Evolutionary conservation across 1,140 invertebrate genomes (phyloP), one percentile per base, ranked within the genome.

Genomic region (Dendrolimus kikuchii): DNA sequence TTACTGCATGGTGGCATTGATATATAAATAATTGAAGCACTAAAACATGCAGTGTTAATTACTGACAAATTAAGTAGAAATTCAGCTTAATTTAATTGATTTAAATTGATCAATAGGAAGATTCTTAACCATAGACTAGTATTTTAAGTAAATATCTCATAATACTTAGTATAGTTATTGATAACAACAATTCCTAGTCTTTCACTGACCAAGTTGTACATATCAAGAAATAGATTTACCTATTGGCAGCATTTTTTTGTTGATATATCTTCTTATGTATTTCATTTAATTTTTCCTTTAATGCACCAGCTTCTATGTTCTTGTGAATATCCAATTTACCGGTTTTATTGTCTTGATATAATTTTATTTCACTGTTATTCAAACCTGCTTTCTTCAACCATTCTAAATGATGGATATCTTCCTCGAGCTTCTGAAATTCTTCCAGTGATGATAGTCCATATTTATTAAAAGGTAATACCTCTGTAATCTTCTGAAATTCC

Each of bases 401-500:
- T 59, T 84, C 81, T 38, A 77, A 61, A 57, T 77, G 62, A n/a
- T 77, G 68, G 5, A 79, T 48, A 47, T 81, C 69, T 53, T 72
- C 65, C 59, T 86, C 78, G 2, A 69, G 68, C 45, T 73, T 71
- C 37, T 66, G 60, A 48, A 78, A 81, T 46, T 84, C 79, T 56
- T 77, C 57, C 36, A 77, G 60, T 7, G 71, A 68, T 4, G 81
- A 77, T 49, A 86, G 46, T 9, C 83, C 83, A 71, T 77, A 83
- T 56, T 75, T 83, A 6, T 68, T 71, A 46, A 86, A 77, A 6
- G 83, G 83, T 50, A 86, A 70, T 37, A 84, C 77, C 62, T 84
- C 77, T 2, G 79, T 66, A 4, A 68, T 74, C 54, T 83, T 84
- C 52, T 76, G 66, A 65, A 86, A 86, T 44, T 82, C 73, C 60